phyloP scores from a whole-genome alignment of 1,140 invertebrate genomes.

The Ceratina australensis region DNA sequence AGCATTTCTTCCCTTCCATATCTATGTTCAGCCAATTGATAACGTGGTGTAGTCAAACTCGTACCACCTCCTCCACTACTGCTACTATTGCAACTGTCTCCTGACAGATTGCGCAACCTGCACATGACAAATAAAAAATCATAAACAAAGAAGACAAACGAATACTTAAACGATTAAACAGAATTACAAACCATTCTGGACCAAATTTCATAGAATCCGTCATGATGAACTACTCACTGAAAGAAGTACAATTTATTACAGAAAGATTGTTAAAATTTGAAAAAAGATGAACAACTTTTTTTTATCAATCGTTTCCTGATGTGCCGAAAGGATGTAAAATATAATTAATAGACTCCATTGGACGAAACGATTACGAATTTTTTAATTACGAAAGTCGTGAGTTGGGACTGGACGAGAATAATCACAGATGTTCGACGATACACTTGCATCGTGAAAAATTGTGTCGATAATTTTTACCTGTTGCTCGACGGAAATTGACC shows the following conservation, averaged over 20 bases:
- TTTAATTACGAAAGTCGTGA: background rate
- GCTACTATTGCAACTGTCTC: conserved; percentile 76
- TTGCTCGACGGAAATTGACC: conserved; percentile 42
- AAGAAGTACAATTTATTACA: conserved; percentile 58
- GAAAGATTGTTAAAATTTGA: background rate
- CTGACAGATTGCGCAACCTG: conserved; percentile 84
- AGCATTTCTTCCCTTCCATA: conserved; percentile 95
- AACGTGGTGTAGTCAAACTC: conserved; percentile 77
- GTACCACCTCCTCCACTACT: conserved; percentile 76
- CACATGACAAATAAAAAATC: background rate
- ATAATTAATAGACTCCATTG: background rate
- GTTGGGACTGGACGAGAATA: background rate
- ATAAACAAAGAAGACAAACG: background rate
- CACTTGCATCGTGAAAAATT: background rate
- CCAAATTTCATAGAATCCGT: conserved; percentile 88
- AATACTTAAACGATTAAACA: background rate
- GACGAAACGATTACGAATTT: conserved; percentile 14
- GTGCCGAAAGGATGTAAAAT: background rate
- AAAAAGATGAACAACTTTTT: background rate
- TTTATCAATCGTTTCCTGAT: background rate
- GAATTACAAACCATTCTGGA: conserved; percentile 82
- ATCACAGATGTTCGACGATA: background rate
- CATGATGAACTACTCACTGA: conserved; percentile 79
- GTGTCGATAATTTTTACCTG: conserved; percentile 38
- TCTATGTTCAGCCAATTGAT: conserved; percentile 87